Percentiles rank a stretch among this genome's conserved stretches.
Evolutionary conservation across 2,113 vertebrate genomes (phyloP).

Genomic region (Serinus canaria): DNA sequence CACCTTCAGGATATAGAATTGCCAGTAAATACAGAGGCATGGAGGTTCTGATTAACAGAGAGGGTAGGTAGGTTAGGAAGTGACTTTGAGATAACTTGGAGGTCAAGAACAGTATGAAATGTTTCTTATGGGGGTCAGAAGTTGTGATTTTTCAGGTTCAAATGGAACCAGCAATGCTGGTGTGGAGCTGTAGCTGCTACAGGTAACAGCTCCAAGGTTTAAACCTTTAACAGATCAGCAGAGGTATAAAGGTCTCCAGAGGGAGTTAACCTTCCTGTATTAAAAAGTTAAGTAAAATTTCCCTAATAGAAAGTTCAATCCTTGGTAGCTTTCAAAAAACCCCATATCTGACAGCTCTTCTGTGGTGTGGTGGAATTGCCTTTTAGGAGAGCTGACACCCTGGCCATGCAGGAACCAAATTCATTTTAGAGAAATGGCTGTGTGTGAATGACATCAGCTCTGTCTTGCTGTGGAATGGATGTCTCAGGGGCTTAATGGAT

Average conservation of each 20-base stretch:
- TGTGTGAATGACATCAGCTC: background rate
- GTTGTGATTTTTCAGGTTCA: background rate
- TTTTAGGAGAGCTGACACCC: background rate
- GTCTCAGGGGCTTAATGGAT: background rate
- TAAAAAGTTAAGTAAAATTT: background rate
- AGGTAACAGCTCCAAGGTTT: accelerated
- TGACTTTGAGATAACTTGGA: background rate
- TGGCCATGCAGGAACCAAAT: background rate
- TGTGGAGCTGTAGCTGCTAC: background rate
- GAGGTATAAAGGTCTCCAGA: background rate
- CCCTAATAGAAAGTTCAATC: background rate
- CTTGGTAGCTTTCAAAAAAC: background rate
- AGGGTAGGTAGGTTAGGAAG: background rate
- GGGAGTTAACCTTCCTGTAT: background rate
- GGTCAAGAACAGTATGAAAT: background rate
- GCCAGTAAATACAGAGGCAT: background rate
- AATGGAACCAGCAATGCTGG: background rate
- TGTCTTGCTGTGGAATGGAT: background rate
- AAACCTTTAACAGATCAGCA: background rate
- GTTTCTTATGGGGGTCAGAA: background rate
- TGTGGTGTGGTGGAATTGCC: background rate
- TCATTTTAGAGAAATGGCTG: background rate
- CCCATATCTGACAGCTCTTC: background rate
- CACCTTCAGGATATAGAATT: background rate
- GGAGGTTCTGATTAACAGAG: background rate